phyloP scores from a whole-genome alignment of 2,888 invertebrate genomes.

The Brachypterus glaber region DNA sequence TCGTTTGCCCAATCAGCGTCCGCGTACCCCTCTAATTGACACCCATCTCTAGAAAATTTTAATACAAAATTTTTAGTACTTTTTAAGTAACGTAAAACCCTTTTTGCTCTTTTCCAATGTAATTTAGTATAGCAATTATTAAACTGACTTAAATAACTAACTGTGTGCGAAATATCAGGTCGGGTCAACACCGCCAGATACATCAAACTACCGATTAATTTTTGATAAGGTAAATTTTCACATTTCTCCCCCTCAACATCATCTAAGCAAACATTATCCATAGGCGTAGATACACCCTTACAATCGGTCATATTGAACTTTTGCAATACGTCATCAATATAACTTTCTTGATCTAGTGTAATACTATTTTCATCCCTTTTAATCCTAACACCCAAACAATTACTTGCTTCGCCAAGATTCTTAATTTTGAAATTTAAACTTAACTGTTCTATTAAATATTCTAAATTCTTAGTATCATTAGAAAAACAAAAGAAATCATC shows the following conservation, averaged over 20 bases:
- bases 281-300: constrained; percentile 12
- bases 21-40: constrained; percentile 8
- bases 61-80: constrained; percentile 9
- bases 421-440: constrained; percentile 18
- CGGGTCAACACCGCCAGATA: no score
- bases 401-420: constrained; percentile 17
- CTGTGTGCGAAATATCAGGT: constrained; percentile 15
- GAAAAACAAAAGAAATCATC: constrained; percentile 24
- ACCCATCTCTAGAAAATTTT: constrained; percentile 6
- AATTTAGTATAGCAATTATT: constrained; percentile 15
- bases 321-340: constrained; percentile 17
- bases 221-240: constrained; percentile 13
- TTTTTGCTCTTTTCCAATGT: constrained; percentile 17
- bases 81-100: constrained; percentile 15
- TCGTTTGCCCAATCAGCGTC: constrained; percentile 17
- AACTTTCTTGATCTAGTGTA: constrained; percentile 15
- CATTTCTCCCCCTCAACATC: background rate
- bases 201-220: constrained; percentile 16
- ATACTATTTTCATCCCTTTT: constrained; percentile 5
- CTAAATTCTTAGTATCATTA: constrained; percentile 14
- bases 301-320: no score
- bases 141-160: constrained; percentile 19
- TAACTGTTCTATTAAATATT: constrained; percentile 15
- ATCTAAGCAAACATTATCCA: constrained; percentile 5
- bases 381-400: constrained; percentile 14